Conservation (phyloP, 2,888 invertebrate species). For the Tenthredo mesomela region DNA sequence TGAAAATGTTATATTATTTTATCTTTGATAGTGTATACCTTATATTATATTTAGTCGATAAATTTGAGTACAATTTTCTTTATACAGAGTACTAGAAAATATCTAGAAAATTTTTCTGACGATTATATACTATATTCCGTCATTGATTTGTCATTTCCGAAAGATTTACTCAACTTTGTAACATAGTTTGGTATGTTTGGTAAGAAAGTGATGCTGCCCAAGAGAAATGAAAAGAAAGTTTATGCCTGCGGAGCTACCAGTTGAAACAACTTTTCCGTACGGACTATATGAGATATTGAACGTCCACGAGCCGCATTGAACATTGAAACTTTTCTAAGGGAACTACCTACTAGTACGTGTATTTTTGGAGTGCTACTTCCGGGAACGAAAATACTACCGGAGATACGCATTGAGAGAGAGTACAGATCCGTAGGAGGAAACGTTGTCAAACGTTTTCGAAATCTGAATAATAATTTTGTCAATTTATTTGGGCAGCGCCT, state of each 20-base stretch:
- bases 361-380: slow-evolving; percentile 44
- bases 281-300: slow-evolving; percentile 25
- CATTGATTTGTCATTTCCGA: slow-evolving; percentile 1
- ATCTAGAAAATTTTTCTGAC: too few species aligned
- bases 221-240: slow-evolving; percentile 15
- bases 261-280: neutral
- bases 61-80: neutral
- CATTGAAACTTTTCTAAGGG: neutral
- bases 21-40: neutral
- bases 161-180: neutral
- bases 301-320: slow-evolving; percentile 1
- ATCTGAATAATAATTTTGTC: neutral
- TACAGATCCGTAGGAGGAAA: neutral
- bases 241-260: neutral
- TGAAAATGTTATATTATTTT: neutral
- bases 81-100: too few species aligned
- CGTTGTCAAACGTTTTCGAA: neutral
- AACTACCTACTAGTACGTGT: neutral
- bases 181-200: neutral
- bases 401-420: slow-evolving; percentile 2
- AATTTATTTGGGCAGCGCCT: neutral
- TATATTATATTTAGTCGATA: neutral
- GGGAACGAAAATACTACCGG: slow-evolving; percentile 17
- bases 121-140: neutral
- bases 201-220: neutral